Base-by-base conservation (phyloP, 2,888 invertebrate genomes). In the Sarcophaga variegata region DNA sequence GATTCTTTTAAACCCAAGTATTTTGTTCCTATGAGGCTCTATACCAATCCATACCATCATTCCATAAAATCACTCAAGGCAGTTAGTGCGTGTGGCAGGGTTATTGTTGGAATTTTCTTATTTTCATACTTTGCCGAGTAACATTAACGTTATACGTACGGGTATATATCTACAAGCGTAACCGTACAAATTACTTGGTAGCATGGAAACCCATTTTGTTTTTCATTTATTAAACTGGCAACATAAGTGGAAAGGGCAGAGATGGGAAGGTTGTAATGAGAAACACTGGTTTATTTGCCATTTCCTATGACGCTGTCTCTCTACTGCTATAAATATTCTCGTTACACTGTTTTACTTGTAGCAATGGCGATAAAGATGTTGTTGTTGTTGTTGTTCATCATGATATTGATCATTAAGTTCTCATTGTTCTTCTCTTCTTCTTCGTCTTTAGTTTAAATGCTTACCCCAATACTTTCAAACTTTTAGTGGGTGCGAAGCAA, bases 221-320 rank as follows among this genome's bases (percentile, higher is more conserved):
- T 62, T 27, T 10, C 4, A 17, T 59, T 71, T 22, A 4, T 17
- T 47, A 54, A 5, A 54, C 2, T 37, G 17, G 22, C 14, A 70
- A 5, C 17, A 22, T 27, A 76, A 3, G n/a, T 59, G 1, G 4
- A 22, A 11, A 14, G 71, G 37, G 59, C 3, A 69, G 11, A 22
- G 27, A 60, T 20, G 60, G 74, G 27, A 25, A 17, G 12, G 14
- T 12, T 49, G 49, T 49, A 37, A 37, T 27, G 22, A 82, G 6
- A 82, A 82, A 71, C 82, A 70, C 59, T 69, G 69, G 69, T 75
- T 79, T 79, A 75, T 79, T 59, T 74, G 49, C 63, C 69, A 79
- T 69, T 79, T 83, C 14, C 67, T 74, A 3, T 49, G 45, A 5
- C 25, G 0, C 54, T 66, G 37, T 37, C 22, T 17, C 67, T 62